A percentile compares a stretch with the other conserved stretches of the same genome.
These are phyloP conservation scores for Metellina segmentata DNA, from an alignment of 2,888 invertebrate species.

Conservation along the genomic window DNA sequence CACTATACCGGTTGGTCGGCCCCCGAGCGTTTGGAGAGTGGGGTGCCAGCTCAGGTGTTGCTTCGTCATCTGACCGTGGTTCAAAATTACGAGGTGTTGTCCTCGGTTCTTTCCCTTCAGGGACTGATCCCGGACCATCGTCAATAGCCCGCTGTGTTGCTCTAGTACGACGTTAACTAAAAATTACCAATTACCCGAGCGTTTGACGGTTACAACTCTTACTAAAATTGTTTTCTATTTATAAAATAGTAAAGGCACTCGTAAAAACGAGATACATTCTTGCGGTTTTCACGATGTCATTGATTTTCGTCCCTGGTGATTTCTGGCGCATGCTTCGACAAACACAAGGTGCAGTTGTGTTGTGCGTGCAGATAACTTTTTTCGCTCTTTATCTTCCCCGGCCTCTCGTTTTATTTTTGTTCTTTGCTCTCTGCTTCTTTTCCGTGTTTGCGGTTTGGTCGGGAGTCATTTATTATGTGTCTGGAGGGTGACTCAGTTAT, in stretches of 20 bases:
- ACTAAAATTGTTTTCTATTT: background rate
- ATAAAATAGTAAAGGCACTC: background rate
- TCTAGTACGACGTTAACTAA: too few relatives aligned
- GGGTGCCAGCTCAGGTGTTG: too few relatives aligned
- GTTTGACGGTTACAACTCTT: background rate
- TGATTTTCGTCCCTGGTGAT: background rate
- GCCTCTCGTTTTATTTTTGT: background rate
- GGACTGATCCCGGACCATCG: too few relatives aligned
- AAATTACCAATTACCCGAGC: too few relatives aligned
- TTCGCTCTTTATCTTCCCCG: background rate
- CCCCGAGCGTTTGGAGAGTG: too few relatives aligned
- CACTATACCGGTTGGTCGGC: too few relatives aligned
- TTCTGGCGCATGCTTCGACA: too few relatives aligned
- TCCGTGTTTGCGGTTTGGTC: constrained; percentile 35
- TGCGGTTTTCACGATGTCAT: constrained; percentile 12
- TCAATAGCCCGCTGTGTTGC: too few relatives aligned
- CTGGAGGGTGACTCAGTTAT: constrained; percentile 24
- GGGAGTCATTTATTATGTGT: background rate
- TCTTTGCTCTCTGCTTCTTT: background rate
- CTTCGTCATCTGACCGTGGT: too few relatives aligned
- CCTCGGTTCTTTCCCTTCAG: too few relatives aligned
- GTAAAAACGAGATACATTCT: background rate
- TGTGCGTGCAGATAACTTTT: background rate
- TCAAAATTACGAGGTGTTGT: too few relatives aligned
- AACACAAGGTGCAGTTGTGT: too few relatives aligned